These are phyloP conservation scores for Montipora efflorescens DNA, from an alignment of 64 coral and sea anemone genomes.

Conservation along the genomic window DNA sequence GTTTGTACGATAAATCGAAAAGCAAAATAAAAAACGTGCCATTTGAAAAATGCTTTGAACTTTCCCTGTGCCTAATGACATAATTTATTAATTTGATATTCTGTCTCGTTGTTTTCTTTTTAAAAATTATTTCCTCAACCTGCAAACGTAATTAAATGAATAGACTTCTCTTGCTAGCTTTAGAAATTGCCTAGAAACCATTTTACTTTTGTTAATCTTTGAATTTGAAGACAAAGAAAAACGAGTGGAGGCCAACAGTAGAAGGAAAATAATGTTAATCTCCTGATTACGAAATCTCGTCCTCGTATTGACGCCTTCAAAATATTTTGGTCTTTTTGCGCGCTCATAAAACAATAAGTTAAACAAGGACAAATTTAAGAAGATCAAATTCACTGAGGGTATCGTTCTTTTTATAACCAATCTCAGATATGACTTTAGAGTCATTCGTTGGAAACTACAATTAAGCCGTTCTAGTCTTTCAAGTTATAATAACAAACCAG, in stretches of 20 bases:
- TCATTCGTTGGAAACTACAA: conserved; percentile 16
- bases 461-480: not conserved
- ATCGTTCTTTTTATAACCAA: not conserved
- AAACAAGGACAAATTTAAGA: not conserved
- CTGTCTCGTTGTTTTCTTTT: conserved; percentile 67
- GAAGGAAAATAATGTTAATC: conserved; percentile 8
- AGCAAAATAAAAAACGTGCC: conserved; percentile 44
- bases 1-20: conserved; percentile 73
- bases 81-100: conserved; percentile 79
- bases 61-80: conserved; percentile 22
- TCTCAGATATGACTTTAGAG: not conserved
- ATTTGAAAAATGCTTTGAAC: conserved; percentile 68
- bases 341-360: not conserved
- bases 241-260: not conserved
- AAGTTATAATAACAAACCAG: not conserved
- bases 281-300: conserved; percentile 32
- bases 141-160: conserved; percentile 43
- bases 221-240: conserved; percentile 17
- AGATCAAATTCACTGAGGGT: conserved; percentile 5
- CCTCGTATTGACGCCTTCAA: not conserved
- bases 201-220: conserved; percentile 37
- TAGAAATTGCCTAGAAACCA: conserved; percentile 54
- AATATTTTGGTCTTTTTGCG: not conserved
- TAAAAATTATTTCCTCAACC: conserved; percentile 55
- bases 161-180: conserved; percentile 45